Evolutionary conservation across 1,140 invertebrate genomes (phyloP), one percentile per base, ranked within the genome.

Genomic region (Platyura marginata): DNA sequence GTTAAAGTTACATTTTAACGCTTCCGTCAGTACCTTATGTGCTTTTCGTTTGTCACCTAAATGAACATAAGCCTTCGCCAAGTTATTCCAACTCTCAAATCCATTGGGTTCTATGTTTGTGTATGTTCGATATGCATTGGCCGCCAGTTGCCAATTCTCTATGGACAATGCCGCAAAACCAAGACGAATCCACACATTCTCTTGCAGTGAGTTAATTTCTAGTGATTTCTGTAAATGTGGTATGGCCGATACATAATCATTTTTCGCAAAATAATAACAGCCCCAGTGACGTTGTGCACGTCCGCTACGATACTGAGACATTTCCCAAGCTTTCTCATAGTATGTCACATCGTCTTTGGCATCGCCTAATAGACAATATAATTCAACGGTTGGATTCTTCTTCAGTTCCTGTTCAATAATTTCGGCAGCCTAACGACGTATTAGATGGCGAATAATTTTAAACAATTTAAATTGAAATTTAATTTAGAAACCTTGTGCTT

Each of bases 1-100:
- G 47, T 94, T 88, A 64, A 80, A 95, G 63, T 92, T 91, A 66
- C 79, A 94, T 59, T 88, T 86, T 1, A 95, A 58, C 1, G 94
- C 84, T 64, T 98, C 92, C 49, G 83, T 76, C 1, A 94, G 57
- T 16, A 82, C 77, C 41, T 74, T 73, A 64, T 83, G 86, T 0
- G 91, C 92, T 47, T 83, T 71, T 10, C 68, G 53, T 66, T 94
- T 95, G 49, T 97, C 77, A 1, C 83, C 79, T 40, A 85, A 62
- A 51, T 88, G 82, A 6, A 92, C 79, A 51, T 95, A 91, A 3
- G 85, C 87, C 57, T 92, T 90, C 10, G 89, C 85, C 40, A 98
- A 65, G 65, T 98, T 98, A 63, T 95, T 97, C 94, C 94, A 98
- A 0, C 87, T 89, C 65, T 97, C 89, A 60, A 89, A 96, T 47